Percentiles rank a stretch among this genome's conserved stretches.
phyloP scores from a whole-genome alignment of 2,888 invertebrate genomes.

The Epinotia ramella region DNA sequence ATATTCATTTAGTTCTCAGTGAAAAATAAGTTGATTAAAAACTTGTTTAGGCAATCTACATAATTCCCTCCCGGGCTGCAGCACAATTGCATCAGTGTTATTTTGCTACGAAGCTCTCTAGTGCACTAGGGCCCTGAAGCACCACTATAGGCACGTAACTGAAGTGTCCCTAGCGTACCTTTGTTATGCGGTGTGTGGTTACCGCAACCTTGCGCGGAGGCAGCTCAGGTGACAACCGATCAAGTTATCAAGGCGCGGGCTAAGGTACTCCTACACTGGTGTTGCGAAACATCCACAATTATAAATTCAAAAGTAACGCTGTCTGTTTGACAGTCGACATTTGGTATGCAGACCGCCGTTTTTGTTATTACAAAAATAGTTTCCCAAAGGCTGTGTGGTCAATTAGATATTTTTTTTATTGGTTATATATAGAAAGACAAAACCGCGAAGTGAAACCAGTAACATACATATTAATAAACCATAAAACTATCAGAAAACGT shows the following conservation, averaged over 20 bases:
- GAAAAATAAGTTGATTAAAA: too few relatives aligned
- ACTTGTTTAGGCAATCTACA: too few relatives aligned
- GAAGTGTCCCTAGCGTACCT: conserved; percentile 16
- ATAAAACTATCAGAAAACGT: too few relatives aligned
- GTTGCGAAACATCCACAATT: not conserved
- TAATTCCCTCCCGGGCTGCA: not conserved
- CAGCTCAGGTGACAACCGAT: conserved; percentile 51
- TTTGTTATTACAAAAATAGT: too few relatives aligned
- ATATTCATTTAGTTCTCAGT: not conserved
- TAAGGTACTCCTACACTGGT: conserved; percentile 9
- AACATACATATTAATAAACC: too few relatives aligned
- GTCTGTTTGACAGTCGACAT: not conserved
- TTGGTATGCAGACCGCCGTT: too few relatives aligned
- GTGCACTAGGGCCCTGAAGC: not conserved
- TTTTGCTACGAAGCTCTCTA: not conserved
- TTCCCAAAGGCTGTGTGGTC: too few relatives aligned
- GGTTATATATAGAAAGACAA: too few relatives aligned
- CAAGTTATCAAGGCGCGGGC: conserved; percentile 48
- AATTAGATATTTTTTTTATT: too few relatives aligned
- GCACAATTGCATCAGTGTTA: not conserved
- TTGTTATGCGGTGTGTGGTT: conserved; percentile 52
- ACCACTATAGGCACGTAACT: conserved; percentile 3
- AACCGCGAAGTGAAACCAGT: too few relatives aligned
- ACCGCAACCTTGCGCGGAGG: conserved; percentile 54
- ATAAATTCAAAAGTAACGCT: not conserved